Evolutionary conservation across 1,140 invertebrate genomes (phyloP), one percentile per base, ranked within the genome.

Genomic region (Cyrtorhinus lividipennis): DNA sequence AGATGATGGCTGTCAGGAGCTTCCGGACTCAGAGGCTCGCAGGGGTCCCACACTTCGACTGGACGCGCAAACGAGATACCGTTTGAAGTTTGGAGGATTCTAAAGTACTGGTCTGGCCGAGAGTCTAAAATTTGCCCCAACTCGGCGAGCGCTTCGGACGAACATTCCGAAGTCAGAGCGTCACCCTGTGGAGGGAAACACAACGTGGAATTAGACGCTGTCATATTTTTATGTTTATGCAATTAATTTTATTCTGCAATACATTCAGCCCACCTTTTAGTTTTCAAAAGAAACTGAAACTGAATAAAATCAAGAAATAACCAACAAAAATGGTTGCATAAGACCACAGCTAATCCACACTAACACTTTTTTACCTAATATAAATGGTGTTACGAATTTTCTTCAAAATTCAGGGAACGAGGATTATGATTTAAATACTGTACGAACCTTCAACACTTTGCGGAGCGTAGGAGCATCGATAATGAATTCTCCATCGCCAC

Each of bases 401-500:
- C n/a, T n/a, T n/a, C n/a, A n/a, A n/a, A n/a, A n/a, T n/a, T n/a
- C n/a, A n/a, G n/a, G n/a, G n/a, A n/a, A n/a, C n/a, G n/a, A n/a
- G n/a, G n/a, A n/a, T n/a, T n/a, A n/a, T n/a, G n/a, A n/a, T n/a
- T n/a, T n/a, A n/a, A n/a, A n/a, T n/a, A n/a, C n/a, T n/a, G n/a
- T n/a, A 53, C 53, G 2, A 56, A 68, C 67, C 62, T 66, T 68
- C 1, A 65, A 27, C 44, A 57, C 63, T 25, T 61, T 62, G 38
- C 66, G 65, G 13, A 66, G 56, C 2, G 65, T 65, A 18, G 61
- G 24, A 15, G 63, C 63, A 62, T 68, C 67, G 45, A 66, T 66
- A 18, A 66, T 65, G 18, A 65, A 61, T 23, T 61, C 64, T n/a
- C 64, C 64, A 38, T 61, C 63, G 53, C 56, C 27, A 46, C 44